Conservation (phyloP, 2,797 vertebrate genomes). For the Spinibarbus caldwelli region DNA sequence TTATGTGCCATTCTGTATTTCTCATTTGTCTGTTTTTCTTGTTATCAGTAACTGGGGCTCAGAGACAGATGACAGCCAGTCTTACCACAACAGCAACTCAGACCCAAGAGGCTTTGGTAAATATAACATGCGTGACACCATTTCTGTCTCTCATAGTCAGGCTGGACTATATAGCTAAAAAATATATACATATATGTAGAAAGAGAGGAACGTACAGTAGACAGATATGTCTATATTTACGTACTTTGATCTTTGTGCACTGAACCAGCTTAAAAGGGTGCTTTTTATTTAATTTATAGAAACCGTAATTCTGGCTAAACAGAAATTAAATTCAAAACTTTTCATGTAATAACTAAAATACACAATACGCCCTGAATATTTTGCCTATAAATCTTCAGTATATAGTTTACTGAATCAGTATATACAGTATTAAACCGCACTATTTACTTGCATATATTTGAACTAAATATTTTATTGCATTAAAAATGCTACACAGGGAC, state of each 20-base stretch:
- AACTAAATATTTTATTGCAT: background rate
- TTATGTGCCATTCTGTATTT: constrained; percentile 19
- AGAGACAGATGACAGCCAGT: constrained; percentile 86
- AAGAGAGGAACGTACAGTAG: background rate
- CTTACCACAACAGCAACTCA: constrained; percentile 95
- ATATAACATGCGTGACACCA: constrained; percentile 37
- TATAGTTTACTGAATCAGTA: background rate
- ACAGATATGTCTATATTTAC: background rate
- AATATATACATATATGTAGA: background rate
- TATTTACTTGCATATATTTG: background rate
- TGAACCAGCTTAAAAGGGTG: background rate
- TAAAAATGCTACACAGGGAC: background rate
- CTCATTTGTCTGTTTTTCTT: constrained; percentile 47
- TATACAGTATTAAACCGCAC: no score
- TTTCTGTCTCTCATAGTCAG: background rate
- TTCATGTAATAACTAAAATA: background rate
- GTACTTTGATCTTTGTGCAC: background rate
- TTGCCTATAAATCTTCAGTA: background rate
- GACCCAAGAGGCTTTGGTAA: constrained; percentile 96
- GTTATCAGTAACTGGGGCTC: constrained; percentile 94
- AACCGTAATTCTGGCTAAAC: background rate
- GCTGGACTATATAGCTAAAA: background rate
- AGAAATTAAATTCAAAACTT: background rate
- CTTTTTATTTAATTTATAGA: background rate
- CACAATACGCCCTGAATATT: background rate